Conservation (phyloP, 2,797 vertebrate species). For the Tenualosa ilisha region DNA sequence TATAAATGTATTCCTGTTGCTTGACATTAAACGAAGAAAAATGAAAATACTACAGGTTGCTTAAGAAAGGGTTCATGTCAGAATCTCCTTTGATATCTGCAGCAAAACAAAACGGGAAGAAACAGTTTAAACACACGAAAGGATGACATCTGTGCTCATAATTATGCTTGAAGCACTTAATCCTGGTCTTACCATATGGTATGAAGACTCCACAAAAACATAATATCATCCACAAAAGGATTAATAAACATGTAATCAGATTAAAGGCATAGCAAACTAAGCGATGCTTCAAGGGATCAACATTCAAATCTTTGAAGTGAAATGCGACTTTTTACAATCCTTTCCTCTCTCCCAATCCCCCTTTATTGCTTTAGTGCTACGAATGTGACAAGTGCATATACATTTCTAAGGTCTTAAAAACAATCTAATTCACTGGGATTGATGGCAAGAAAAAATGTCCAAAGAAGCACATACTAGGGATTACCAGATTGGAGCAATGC, state of each 20-base stretch:
- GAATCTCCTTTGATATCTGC: not conserved
- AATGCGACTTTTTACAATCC: not conserved
- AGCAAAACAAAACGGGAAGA: not conserved
- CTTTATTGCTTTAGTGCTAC: not conserved
- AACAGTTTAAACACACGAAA: not conserved
- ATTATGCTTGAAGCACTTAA: not conserved
- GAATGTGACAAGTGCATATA: not conserved
- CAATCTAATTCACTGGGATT: conserved; percentile 6
- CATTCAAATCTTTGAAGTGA: not conserved
- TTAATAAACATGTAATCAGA: conserved; percentile 11
- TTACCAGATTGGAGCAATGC: not conserved
- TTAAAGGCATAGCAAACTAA: not conserved
- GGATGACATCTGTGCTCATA: conserved; percentile 1
- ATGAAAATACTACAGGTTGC: not conserved
- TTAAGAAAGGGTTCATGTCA: not conserved
- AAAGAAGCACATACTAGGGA: not conserved
- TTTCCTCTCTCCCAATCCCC: not conserved
- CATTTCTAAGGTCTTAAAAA: not conserved
- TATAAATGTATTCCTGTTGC: not conserved
- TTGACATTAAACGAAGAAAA: not conserved
- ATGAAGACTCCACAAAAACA: not conserved
- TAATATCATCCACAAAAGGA: conserved; percentile 11
- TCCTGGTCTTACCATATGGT: not conserved
- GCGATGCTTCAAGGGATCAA: not conserved
- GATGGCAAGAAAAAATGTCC: not conserved